These are phyloP conservation scores for Dilophus febrilis DNA, from an alignment of 2,888 invertebrate genomes.

Conservation along the genomic window DNA sequence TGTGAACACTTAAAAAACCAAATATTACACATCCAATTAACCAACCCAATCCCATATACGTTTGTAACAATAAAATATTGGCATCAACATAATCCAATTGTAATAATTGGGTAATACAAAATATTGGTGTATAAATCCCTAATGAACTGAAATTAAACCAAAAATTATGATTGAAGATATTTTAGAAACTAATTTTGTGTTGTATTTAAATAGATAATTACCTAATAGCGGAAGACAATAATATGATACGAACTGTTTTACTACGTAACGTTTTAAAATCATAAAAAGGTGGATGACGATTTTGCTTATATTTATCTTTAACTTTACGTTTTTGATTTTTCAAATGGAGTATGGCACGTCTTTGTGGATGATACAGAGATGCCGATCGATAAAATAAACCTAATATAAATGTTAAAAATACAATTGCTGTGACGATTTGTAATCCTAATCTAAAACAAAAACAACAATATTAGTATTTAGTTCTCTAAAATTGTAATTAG, in stretches of 20 bases:
- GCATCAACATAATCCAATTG: constrained; percentile 55
- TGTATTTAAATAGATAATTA: background rate
- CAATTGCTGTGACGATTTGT: constrained; percentile 70
- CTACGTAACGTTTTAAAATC: constrained; percentile 73
- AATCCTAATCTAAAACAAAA: constrained; percentile 51
- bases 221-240: constrained; percentile 61
- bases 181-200: background rate
- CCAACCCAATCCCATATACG: constrained; percentile 68
- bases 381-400: constrained; percentile 80
- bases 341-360: constrained; percentile 71
- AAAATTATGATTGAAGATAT: background rate
- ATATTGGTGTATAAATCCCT: constrained; percentile 72
- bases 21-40: constrained; percentile 65
- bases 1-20: constrained; percentile 65
- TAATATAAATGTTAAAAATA: constrained; percentile 66
- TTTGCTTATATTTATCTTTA: constrained; percentile 58
- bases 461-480: constrained; percentile 3
- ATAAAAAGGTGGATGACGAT: constrained; percentile 70
- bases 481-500: background rate
- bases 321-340: constrained; percentile 76
- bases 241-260: constrained; percentile 65
- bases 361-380: constrained; percentile 72
- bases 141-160: constrained; percentile 36
- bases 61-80: constrained; percentile 46
- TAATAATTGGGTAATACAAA: constrained; percentile 65